Evolutionary conservation across 2,113 vertebrate species (phyloP), one percentile per base, ranked within the genome.

Genomic region (Pelusios castaneus): DNA sequence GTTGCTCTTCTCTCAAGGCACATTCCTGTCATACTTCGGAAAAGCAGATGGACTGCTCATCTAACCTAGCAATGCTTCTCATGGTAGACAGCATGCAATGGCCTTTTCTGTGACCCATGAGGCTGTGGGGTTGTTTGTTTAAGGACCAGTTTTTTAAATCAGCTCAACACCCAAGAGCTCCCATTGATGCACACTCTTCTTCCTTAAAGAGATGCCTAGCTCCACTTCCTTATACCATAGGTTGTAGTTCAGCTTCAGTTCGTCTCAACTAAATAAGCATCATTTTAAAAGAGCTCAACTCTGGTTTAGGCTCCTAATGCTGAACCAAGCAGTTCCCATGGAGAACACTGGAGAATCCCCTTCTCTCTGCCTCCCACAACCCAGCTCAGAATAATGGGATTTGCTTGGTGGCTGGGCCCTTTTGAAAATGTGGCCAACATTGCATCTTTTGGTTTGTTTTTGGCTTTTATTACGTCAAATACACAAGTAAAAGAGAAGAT

Each of bases 1-100:
- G 21, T 47, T 49, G 21, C 54, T 34, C 82, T 84, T 54, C 80
- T 54, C 25, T 6, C 0, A 0, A 43, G 24, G 43, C 31, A 47
- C 31, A 13, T 4, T 63, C 7, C 17, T 24, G 73, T 45, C 13
- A 3, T 22, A 73, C 27, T 12, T 0, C 34, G 60, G 31, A n/a
- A 67, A 21, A 67, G 19, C 25, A 80, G 31, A 16, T 4, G 11
- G 41, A 11, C 10, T 82, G 80, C 25, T 11, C 43, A 58, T 11
- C 29, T 41, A 21, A 25, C 47, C 78, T 41, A 47, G 16, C 21
- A 80, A 47, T 58, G 27, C 24, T 38, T 77, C 10, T 21, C 41
- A 49, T 25, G 80, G 43, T 58, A 12, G 4, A 8, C 56, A 3
- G 41, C 10, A 5, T 34, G 58, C 10, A 43, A 2, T 3, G 56